A percentile compares a stretch with the other conserved stretches of the same genome.
Evolutionary conservation across 2,797 vertebrate genomes (phyloP).

Genomic region (Hirundo rustica): DNA sequence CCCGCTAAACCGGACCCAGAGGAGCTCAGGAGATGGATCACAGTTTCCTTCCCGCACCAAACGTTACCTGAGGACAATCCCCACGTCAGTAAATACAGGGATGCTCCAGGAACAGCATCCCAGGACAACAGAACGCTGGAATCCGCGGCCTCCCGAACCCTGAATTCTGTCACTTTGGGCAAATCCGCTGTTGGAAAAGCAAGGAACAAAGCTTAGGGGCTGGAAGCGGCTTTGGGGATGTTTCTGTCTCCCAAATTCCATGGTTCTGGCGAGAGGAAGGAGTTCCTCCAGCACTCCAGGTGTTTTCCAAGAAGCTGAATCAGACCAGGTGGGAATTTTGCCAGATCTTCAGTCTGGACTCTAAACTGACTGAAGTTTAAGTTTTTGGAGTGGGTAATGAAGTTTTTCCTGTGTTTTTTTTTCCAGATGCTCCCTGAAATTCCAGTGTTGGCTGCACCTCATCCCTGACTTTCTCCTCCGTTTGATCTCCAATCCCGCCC

Average conservation of each 20-base stretch:
- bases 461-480: accelerated
- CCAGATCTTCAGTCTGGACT: not conserved
- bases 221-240: not conserved
- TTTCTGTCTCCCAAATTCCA: not conserved
- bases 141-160: slow-evolving; percentile 72
- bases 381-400: not conserved
- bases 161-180: slow-evolving; percentile 80
- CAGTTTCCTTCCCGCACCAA: not conserved
- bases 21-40: not conserved
- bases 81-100: slow-evolving; percentile 82
- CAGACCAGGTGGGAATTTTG: not conserved
- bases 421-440: not conserved
- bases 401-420: not conserved
- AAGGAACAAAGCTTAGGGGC: not conserved
- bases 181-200: slow-evolving; percentile 78
- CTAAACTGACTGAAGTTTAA: not conserved
- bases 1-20: not conserved
- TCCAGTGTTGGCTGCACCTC: not conserved
- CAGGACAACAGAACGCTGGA: slow-evolving; percentile 81
- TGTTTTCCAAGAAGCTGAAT: not conserved
- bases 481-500: not conserved
- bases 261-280: not conserved
- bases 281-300: not conserved
- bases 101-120: slow-evolving; percentile 77
- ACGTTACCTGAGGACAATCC: slow-evolving; percentile 63